Evolutionary conservation across 2,797 vertebrate genomes (phyloP), one percentile per base, ranked within the genome.

Genomic region (Propithecus perrieri): DNA sequence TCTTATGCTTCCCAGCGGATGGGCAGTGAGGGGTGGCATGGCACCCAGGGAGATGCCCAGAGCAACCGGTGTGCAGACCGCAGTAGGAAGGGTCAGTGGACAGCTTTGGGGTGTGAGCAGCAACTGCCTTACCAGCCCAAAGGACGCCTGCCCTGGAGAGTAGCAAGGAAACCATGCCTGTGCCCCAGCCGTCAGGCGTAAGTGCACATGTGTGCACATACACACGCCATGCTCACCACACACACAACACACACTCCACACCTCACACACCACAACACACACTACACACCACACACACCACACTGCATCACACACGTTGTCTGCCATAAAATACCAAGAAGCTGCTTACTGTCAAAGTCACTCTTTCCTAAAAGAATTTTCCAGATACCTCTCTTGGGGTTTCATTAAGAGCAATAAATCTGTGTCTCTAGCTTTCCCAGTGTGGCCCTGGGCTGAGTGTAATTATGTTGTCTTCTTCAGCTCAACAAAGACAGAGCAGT

Each of bases 71-170:
- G 9, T 63, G 13, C 41, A 69, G 43, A 43, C 24, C 12, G 67
- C 43, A 4, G 41, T 24, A 93, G 61, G 78, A 57, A 91, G 67
- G 72, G 5, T 4, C 38, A 5, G 3, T 4, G 18, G 22, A 20
- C 17, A 41, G 28, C 65, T 89, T 84, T 14, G 10, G 30, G 17
- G 4, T 53, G 7, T 48, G 43, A 57, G 43, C 6, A 30, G 38
- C 38, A 3, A 9, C 9, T 1, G 0, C 30, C 8, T 46, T 9
- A 5, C 0, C 48, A 30, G 24, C 50, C 17, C 46, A 35, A 10
- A 33, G 20, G 22, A 61, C 0, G 28, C 4, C 83, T 46, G 28
- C 4, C 83, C 72, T n/a, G 13, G 41, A 69, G 79, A 55, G 2
- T 5, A 24, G 17, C 9, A 61, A 83, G 57, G 38, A 18, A 78